These are phyloP conservation scores for Thereuonema tuberculata DNA, from an alignment of 1,140 invertebrate genomes.

Conservation along the genomic window DNA sequence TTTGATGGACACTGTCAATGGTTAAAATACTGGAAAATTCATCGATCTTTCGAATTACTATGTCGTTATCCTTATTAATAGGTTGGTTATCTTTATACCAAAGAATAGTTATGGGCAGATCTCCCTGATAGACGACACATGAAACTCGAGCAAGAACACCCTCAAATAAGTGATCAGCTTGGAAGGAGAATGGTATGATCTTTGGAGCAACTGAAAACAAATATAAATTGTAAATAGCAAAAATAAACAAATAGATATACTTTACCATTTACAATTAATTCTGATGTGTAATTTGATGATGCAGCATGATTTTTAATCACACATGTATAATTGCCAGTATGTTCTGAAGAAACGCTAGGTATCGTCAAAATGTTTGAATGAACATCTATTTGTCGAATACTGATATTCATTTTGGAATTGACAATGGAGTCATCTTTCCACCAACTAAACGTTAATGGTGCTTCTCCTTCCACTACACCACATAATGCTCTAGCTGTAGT, in stretches of 20 bases:
- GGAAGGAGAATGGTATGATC: constrained; percentile 43
- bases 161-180: too few relatives aligned
- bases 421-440: constrained; percentile 41
- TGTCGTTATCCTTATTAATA: too few relatives aligned
- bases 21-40: too few relatives aligned
- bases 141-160: too few relatives aligned
- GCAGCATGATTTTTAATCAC: constrained; percentile 44
- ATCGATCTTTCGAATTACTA: too few relatives aligned
- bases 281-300: constrained; percentile 27
- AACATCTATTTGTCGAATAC: constrained; percentile 55
- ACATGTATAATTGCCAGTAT: constrained; percentile 66
- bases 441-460: constrained; percentile 72
- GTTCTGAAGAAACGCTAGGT: constrained; percentile 41
- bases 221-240: too few relatives aligned
- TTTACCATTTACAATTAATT: constrained; percentile 31
- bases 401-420: constrained; percentile 32
- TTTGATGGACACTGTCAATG: too few relatives aligned
- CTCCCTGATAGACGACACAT: too few relatives aligned
- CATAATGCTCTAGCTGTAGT: not conserved
- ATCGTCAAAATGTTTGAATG: constrained; percentile 79
- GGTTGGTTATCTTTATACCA: too few relatives aligned
- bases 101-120: too few relatives aligned
- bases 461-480: constrained; percentile 65
- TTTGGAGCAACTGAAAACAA: too few relatives aligned
- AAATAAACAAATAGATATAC: too few relatives aligned